Evolutionary conservation across 1,140 invertebrate species (phyloP).

Genomic region (Wiebesia pumilae): DNA sequence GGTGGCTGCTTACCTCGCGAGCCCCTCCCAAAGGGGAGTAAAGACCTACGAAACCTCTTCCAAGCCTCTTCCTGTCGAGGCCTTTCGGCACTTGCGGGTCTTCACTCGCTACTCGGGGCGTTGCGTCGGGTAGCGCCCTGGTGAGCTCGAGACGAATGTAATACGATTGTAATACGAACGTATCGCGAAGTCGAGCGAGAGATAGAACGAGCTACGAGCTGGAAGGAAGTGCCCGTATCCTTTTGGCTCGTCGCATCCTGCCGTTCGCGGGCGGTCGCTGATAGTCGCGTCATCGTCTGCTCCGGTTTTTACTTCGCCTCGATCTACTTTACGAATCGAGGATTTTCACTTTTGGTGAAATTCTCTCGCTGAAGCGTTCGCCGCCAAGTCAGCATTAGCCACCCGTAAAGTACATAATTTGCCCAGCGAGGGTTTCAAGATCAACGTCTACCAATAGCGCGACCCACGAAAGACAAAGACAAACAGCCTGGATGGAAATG

Average conservation of each 20-base stretch:
- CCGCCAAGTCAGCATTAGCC: no score
- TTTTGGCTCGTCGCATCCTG: background rate
- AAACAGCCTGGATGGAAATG: background rate
- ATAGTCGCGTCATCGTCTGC: background rate
- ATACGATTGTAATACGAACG: no score
- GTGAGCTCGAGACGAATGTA: background rate
- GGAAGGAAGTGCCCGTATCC: background rate
- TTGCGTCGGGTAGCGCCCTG: background rate
- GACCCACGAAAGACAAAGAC: background rate
- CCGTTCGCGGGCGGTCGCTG: background rate
- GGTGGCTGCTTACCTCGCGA: background rate
- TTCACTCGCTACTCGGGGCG: background rate
- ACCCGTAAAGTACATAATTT: no score
- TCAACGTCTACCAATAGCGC: no score
- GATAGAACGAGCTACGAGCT: background rate
- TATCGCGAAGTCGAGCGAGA: background rate
- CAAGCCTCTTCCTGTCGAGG: background rate
- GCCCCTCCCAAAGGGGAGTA: background rate
- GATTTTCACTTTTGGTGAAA: no score
- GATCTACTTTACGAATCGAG: no score
- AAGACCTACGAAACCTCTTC: slow-evolving; percentile 47
- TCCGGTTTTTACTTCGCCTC: background rate
- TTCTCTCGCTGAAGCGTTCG: no score
- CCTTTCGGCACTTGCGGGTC: slow-evolving; percentile 15
- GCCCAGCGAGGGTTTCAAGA: no score